Percentiles rank a stretch among this genome's conserved stretches.
phyloP scores from a whole-genome alignment of 2,888 invertebrate genomes.

The Tolmerus cingulatus region DNA sequence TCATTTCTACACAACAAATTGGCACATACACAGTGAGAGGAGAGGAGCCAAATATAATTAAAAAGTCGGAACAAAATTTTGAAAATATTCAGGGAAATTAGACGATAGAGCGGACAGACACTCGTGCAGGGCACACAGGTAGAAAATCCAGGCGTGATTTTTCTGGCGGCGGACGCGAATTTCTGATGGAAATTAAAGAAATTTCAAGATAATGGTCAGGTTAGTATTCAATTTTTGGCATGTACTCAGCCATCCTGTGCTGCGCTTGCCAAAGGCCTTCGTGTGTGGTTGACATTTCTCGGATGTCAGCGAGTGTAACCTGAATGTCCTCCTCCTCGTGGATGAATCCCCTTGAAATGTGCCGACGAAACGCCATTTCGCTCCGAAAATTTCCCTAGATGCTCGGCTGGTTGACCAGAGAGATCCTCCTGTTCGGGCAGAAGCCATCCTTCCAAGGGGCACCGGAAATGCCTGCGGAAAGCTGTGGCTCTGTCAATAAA shows the following conservation, averaged over 20 bases:
- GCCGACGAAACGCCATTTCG: background rate
- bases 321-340: constrained; percentile 33
- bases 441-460: background rate
- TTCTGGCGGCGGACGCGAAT: background rate
- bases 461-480: background rate
- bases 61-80: constrained; percentile 3
- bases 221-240: constrained; percentile 36
- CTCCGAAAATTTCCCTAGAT: background rate
- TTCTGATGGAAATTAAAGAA: constrained; percentile 32
- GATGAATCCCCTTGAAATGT: background rate
- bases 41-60: constrained; percentile 31
- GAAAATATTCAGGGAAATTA: constrained; percentile 11
- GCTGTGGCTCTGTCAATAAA: background rate
- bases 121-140: background rate
- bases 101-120: background rate
- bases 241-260: constrained; percentile 32
- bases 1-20: constrained; percentile 37
- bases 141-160: background rate
- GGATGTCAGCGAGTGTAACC: constrained; percentile 34
- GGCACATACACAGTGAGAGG: constrained; percentile 36
- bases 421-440: background rate
- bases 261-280: constrained; percentile 37
- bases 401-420: background rate
- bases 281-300: constrained; percentile 43
- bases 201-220: constrained; percentile 42